Percentiles rank a stretch among this genome's conserved stretches.
Evolutionary conservation across 2,113 vertebrate genomes (phyloP).

Genomic region (Brachyhypopomus gauderio): DNA sequence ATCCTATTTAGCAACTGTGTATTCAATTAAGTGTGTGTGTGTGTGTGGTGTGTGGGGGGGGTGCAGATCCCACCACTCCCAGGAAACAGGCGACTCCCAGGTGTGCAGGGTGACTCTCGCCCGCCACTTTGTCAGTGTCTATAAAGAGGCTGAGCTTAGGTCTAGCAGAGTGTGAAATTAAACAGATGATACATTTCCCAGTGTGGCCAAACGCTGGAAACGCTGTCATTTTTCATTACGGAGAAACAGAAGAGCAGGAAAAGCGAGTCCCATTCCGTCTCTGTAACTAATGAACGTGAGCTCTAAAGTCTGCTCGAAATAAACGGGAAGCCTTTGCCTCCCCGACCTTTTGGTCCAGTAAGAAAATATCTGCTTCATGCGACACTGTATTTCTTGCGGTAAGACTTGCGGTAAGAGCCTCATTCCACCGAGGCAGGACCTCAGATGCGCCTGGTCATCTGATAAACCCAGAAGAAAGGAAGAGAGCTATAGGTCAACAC

Average conservation of each 20-base stretch:
- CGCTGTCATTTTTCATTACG: conserved; percentile 77
- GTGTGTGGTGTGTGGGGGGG: too few species aligned
- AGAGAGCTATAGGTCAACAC: conserved; percentile 29
- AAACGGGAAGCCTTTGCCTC: conserved; percentile 56
- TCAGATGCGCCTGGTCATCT: not conserved
- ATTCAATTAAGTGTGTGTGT: conserved; percentile 76
- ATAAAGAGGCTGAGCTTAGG: conserved; percentile 67
- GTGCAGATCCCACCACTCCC: not conserved
- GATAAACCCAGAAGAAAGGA: not conserved
- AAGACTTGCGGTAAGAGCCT: not conserved
- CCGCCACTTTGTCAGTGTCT: conserved; percentile 72
- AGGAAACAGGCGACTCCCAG: conserved; percentile 29
- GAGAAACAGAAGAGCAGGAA: conserved; percentile 73
- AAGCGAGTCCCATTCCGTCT: conserved; percentile 71
- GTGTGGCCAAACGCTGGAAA: conserved; percentile 66
- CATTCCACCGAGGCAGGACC: not conserved
- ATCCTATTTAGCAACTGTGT: conserved; percentile 72
- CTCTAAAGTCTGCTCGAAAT: conserved; percentile 65
- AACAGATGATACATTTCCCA: conserved; percentile 77
- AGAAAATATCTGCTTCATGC: conserved; percentile 52
- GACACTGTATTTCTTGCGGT: conserved; percentile 30
- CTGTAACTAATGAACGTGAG: conserved; percentile 74
- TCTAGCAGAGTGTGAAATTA: conserved; percentile 79
- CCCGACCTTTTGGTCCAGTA: conserved; percentile 45
- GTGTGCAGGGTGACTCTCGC: conserved; percentile 68